A percentile compares a stretch with the other conserved stretches of the same genome.
Evolutionary conservation across 2,888 invertebrate genomes (phyloP).

Genomic region (Melieria omissa): DNA sequence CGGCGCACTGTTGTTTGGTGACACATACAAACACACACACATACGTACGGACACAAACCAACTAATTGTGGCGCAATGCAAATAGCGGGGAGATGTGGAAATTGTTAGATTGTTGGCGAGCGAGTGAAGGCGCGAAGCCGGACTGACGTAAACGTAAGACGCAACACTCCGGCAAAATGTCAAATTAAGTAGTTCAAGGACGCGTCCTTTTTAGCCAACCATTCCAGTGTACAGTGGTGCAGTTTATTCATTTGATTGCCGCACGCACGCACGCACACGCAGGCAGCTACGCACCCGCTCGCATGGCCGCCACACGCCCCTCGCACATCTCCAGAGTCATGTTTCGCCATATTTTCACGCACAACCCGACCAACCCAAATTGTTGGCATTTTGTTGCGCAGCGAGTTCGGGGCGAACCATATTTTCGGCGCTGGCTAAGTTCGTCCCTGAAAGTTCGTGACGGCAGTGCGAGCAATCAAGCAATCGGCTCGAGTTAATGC

Average conservation of each 20-base stretch:
- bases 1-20: too few relatives aligned
- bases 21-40: too few relatives aligned
- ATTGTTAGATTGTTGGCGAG: background rate
- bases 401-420: too few relatives aligned
- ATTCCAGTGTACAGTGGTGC: background rate
- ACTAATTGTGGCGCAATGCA: too few relatives aligned
- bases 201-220: constrained; percentile 41
- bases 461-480: too few relatives aligned
- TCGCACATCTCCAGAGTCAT: background rate
- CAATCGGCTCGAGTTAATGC: too few relatives aligned
- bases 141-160: background rate
- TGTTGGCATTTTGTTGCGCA: too few relatives aligned
- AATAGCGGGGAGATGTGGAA: too few relatives aligned
- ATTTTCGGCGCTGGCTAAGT: too few relatives aligned
- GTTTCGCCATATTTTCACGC: too few relatives aligned
- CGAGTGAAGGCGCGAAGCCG: background rate
- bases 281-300: background rate
- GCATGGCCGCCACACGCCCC: background rate
- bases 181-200: constrained; percentile 45
- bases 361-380: too few relatives aligned
- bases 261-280: background rate
- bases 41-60: too few relatives aligned
- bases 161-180: background rate
- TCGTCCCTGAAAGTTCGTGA: background rate
- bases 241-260: background rate